A percentile compares a stretch with the other conserved stretches of the same genome.
phyloP scores from a whole-genome alignment of 37 sponge, comb jelly and placozoan genomes.

The Bolinopsis microptera region DNA sequence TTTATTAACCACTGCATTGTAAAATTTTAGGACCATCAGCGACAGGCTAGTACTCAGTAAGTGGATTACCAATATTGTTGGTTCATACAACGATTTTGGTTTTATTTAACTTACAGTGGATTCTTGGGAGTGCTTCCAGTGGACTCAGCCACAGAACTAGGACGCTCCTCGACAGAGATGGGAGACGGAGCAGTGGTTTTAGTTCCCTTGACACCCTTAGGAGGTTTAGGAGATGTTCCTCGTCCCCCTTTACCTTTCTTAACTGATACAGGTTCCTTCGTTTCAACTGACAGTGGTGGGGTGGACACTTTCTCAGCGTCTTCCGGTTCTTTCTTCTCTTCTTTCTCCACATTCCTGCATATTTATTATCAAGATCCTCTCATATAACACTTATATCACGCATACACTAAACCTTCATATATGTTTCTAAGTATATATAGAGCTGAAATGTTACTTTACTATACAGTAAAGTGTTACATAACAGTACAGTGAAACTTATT shows the following conservation, averaged over 20 bases:
- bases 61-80: no score
- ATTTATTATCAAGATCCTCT: no score
- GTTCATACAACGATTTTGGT: no score
- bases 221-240: slow-evolving; percentile 54
- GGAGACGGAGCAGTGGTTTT: slow-evolving; percentile 61
- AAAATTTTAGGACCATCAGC: no score
- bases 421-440: no score
- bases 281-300: slow-evolving; percentile 49
- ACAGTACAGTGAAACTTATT: no score
- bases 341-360: neutral
- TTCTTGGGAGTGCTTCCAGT: slow-evolving; percentile 33
- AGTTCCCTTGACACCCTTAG: slow-evolving; percentile 39
- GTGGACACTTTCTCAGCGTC: slow-evolving; percentile 45
- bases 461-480: no score
- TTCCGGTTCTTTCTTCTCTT: slow-evolving; percentile 56
- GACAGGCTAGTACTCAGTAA: no score
- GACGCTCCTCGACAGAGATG: slow-evolving; percentile 60
- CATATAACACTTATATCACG: no score
- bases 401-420: no score
- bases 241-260: slow-evolving; percentile 51
- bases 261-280: neutral
- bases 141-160: slow-evolving; percentile 54
- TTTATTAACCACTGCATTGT: no score
- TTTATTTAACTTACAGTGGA: slow-evolving; percentile 35
- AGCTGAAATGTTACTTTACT: no score